Conservation (phyloP, 2,113 vertebrate species). For the Atractosteus spatula region DNA sequence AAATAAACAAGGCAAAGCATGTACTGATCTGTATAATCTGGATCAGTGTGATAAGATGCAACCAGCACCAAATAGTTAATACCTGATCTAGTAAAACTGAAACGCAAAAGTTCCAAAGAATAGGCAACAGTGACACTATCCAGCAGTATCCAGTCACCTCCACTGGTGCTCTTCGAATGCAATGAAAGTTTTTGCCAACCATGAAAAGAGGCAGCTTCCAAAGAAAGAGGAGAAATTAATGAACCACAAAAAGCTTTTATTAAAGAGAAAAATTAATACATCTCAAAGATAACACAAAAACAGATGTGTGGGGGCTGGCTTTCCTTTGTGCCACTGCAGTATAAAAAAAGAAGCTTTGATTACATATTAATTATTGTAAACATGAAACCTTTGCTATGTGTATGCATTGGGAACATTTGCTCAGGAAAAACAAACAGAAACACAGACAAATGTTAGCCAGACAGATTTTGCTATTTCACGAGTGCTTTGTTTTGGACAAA, state of each 20-base stretch:
- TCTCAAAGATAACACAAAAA: conserved; percentile 63
- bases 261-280: conserved; percentile 45
- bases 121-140: too few species aligned
- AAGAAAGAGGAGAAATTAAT: too few species aligned
- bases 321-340: conserved; percentile 61
- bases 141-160: too few species aligned
- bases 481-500: conserved; percentile 53
- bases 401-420: conserved; percentile 58
- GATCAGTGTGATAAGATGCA: too few species aligned
- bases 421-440: conserved; percentile 63
- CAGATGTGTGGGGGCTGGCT: conserved; percentile 55
- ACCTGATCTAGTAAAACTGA: too few species aligned
- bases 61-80: too few species aligned
- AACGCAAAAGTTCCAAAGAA: too few species aligned
- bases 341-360: conserved; percentile 74
- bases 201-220: too few species aligned
- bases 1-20: too few species aligned
- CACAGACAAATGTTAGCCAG: conserved; percentile 47
- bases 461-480: conserved; percentile 60
- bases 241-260: conserved; percentile 29
- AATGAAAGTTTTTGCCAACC: too few species aligned
- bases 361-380: conserved; percentile 76
- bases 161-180: too few species aligned
- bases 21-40: too few species aligned
- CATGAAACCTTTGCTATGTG: conserved; percentile 41